Evolutionary conservation across 2,888 invertebrate species (phyloP).

Genomic region (Lithophane ornitopus): DNA sequence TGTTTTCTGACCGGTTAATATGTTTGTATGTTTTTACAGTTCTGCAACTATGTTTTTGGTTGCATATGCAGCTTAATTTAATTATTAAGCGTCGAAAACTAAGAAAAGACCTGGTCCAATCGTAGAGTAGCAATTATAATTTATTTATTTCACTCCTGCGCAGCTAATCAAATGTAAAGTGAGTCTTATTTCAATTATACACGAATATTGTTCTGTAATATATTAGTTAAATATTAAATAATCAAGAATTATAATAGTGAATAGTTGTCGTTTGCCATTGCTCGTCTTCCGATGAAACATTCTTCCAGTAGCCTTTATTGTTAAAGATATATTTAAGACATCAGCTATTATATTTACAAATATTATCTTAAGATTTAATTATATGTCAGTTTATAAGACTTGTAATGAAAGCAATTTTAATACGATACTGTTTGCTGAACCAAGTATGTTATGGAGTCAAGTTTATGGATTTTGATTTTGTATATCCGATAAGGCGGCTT

Average conservation of each 20-base stretch:
- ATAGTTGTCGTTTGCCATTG: conserved; percentile 33
- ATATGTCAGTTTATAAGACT: conserved; percentile 17
- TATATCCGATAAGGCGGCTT: neutral
- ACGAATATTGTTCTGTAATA: conserved; percentile 34
- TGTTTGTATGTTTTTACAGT: neutral
- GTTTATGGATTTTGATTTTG: conserved; percentile 16
- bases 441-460: conserved; percentile 6
- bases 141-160: neutral
- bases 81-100: neutral
- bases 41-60: neutral
- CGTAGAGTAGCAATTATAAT: neutral
- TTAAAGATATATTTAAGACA: conserved; percentile 23
- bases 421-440: conserved; percentile 4
- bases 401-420: conserved; percentile 5
- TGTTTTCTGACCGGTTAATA: neutral
- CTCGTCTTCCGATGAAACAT: conserved; percentile 61
- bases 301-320: conserved; percentile 61
- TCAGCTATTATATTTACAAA: conserved; percentile 53
- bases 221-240: conserved; percentile 13
- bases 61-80: neutral
- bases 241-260: conserved; percentile 19
- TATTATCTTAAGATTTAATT: conserved; percentile 14
- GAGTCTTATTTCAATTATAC: conserved; percentile 26
- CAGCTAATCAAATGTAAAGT: neutral
- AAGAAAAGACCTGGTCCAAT: neutral